Evolutionary conservation across 2,113 vertebrate genomes (phyloP).

Genomic region (Tyrannus savana): DNA sequence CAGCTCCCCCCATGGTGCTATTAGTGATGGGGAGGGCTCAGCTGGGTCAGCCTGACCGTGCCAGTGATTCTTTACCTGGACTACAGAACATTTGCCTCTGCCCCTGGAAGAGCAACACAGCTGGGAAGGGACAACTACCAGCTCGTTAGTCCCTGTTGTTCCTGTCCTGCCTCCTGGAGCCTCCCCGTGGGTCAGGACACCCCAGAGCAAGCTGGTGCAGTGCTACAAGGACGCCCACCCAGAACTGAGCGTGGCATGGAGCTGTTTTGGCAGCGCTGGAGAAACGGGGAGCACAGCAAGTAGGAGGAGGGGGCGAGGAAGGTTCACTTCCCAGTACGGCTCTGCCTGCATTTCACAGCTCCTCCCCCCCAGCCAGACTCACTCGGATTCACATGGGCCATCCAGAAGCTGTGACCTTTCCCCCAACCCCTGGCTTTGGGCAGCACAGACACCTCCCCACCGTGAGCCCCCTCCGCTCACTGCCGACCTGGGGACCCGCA

Average conservation of each 20-base stretch:
- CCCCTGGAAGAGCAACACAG: neutral
- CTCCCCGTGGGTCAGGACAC: neutral
- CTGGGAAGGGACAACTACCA: neutral
- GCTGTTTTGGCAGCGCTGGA: neutral
- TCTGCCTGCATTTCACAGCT: neutral
- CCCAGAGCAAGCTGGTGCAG: neutral
- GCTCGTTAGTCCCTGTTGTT: fast-evolving
- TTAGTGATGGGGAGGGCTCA: neutral
- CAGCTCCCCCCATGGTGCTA: neutral
- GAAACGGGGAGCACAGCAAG: neutral
- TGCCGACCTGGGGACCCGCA: fast-evolving
- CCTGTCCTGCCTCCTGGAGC: neutral
- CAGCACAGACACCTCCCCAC: neutral
- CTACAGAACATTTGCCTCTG: neutral
- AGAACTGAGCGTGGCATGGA: fast-evolving
- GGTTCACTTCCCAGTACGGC: neutral
- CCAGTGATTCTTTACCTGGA: neutral
- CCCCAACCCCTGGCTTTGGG: fast-evolving
- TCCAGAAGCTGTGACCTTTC: neutral
- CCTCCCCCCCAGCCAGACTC: neutral
- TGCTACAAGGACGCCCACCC: neutral
- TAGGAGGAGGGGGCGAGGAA: neutral
- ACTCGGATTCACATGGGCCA: fast-evolving
- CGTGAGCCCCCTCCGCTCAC: fast-evolving
- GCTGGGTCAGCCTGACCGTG: neutral